Conservation (phyloP, 2,113 vertebrate species). For the Peromyscus polionotus region DNA sequence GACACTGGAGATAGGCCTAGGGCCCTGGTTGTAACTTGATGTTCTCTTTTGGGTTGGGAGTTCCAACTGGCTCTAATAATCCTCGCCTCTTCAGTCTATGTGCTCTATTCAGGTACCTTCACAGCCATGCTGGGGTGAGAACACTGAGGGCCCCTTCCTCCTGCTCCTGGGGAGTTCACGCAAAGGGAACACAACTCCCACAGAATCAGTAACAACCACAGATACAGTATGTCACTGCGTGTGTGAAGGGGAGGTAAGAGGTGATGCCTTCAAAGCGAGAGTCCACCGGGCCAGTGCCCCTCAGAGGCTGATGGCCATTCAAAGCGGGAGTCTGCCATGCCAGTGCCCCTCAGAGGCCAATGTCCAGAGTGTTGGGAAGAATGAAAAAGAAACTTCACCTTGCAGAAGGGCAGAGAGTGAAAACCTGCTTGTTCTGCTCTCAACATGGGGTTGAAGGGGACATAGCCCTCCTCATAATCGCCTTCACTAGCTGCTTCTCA, state of each 20-base stretch:
- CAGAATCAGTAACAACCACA: accelerated
- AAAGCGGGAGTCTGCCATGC: background rate
- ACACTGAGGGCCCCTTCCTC: background rate
- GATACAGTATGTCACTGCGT: accelerated
- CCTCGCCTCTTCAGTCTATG: accelerated
- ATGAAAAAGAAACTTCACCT: background rate
- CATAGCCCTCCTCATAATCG: background rate
- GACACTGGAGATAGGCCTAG: accelerated
- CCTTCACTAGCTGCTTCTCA: background rate
- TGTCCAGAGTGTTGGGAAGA: too few species aligned
- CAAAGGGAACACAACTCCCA: background rate
- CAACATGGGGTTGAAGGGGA: background rate
- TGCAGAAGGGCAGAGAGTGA: background rate
- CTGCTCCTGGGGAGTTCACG: background rate
- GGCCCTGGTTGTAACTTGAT: accelerated
- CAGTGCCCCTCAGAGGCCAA: background rate
- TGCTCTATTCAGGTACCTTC: background rate
- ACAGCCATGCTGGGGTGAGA: background rate
- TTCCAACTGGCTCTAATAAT: accelerated
- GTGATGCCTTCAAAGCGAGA: background rate
- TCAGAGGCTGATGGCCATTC: background rate
- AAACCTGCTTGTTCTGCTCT: background rate
- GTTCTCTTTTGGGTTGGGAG: background rate
- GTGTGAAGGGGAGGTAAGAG: background rate
- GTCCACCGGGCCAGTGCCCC: background rate